Evolutionary conservation across 2,888 invertebrate species (phyloP), one percentile per base, ranked within the genome.

Genomic region (Idaea dimidiata): DNA sequence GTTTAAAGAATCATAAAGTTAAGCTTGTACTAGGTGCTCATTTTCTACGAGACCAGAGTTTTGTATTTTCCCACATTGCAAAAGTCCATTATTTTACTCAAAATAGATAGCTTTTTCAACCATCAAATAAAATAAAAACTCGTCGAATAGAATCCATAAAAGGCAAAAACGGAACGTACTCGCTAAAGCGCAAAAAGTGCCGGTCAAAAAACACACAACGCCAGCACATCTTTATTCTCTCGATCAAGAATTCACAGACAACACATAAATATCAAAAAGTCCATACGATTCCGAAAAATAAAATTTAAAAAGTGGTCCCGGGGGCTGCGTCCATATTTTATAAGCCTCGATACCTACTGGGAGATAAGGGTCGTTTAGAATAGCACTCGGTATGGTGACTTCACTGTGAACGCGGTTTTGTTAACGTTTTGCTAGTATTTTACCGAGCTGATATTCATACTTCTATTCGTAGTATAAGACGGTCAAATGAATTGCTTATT

Each of bases 241-340:
- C 56, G 18, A 66, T 66, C 66, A 64, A 64, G 62, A 64, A 62
- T 64, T 64, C 61, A 62, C 62, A 66, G 61, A 62, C 64, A 61
- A 62, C 63, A 58, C 66, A 66, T 66, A 66, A 66, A 66, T 66
- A 66, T 59, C 53, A 33, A 17, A 56, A 54, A 59, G 62, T 55
- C 58, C 60, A 60, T 60, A 57, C 60, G 60, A 66, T 62, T 43
- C 31, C 61, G 66, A 62, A 64, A 66, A 64, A 66, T 64, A 64
- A 66, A 64, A 62, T 66, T 66, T 64, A 55, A 66, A 64, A 66
- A 64, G 66, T 66, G 63, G 57, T 59, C 60, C 62, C 66, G 57
- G 4, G 62, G 17, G 53, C 59, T 5, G 53, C 66, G 66, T 62
- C 61, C 66, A 64, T 66, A 55, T 62, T 66, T 62, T 57, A 64